phyloP scores from a whole-genome alignment of 2,797 vertebrate genomes.

The Petrocephalus sullivani region DNA sequence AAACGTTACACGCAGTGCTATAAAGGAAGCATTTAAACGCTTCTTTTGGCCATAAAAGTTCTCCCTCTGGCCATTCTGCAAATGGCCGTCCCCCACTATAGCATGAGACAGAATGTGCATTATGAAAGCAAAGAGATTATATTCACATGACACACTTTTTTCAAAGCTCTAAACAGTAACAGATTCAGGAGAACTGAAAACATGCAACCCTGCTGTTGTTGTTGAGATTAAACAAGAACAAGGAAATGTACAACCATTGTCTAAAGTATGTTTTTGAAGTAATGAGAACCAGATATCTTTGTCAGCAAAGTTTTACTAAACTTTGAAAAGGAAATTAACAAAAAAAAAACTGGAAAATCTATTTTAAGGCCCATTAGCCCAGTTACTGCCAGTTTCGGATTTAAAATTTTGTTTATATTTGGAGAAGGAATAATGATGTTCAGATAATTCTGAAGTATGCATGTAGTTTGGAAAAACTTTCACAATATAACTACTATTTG shows the following conservation, averaged over 20 bases:
- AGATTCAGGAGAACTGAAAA: background rate
- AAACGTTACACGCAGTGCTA: background rate
- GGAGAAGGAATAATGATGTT: background rate
- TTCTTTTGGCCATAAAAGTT: background rate
- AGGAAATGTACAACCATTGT: background rate
- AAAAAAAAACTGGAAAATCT: background rate
- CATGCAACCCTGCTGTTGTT: background rate
- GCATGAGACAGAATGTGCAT: background rate
- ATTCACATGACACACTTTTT: background rate
- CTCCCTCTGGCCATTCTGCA: background rate
- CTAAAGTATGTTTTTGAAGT: background rate
- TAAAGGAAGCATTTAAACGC: background rate
- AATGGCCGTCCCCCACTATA: background rate
- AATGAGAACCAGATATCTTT: background rate
- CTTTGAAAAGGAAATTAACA: background rate
- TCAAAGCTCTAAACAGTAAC: background rate
- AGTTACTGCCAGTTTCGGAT: background rate
- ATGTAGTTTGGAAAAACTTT: background rate
- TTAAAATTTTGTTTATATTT: background rate
- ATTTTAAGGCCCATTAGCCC: background rate
- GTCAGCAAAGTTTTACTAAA: background rate
- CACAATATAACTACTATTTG: background rate
- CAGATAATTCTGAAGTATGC: background rate
- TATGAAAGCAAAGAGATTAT: background rate
- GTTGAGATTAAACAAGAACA: background rate